Evolutionary conservation across 2,113 vertebrate species (phyloP).

Genomic region (Mesitornis unicolor): DNA sequence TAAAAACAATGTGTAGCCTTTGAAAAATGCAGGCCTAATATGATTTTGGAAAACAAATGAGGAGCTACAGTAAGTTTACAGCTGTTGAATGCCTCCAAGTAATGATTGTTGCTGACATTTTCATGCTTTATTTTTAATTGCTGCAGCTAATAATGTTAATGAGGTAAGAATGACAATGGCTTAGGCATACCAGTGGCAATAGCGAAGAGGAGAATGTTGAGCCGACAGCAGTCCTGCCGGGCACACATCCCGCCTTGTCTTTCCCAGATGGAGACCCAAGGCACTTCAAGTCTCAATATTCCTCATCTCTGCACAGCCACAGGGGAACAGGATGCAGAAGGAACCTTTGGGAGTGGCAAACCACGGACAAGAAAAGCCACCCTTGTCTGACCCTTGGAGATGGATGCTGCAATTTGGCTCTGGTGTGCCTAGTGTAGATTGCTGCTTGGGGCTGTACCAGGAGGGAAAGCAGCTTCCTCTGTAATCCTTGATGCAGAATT

Average conservation of each 20-base stretch:
- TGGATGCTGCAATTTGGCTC: accelerated
- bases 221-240: background rate
- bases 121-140: constrained; percentile 49
- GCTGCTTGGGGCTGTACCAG: background rate
- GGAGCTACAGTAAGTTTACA: background rate
- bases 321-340: background rate
- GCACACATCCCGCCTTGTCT: accelerated
- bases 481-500: background rate
- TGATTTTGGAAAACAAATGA: constrained; percentile 12
- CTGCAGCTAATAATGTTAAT: constrained; percentile 9
- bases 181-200: background rate
- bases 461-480: background rate
- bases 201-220: background rate
- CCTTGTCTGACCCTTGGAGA: background rate
- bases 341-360: background rate
- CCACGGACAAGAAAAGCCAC: background rate
- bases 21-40: constrained; percentile 42
- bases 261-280: background rate
- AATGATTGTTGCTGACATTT: background rate
- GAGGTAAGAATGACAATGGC: background rate
- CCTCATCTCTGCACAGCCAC: background rate
- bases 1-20: constrained; percentile 45
- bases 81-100: background rate
- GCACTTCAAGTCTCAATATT: background rate
- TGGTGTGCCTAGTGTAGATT: accelerated